Base-by-base conservation (phyloP, 2,113 vertebrate species). In the Eulemur rufifrons region DNA sequence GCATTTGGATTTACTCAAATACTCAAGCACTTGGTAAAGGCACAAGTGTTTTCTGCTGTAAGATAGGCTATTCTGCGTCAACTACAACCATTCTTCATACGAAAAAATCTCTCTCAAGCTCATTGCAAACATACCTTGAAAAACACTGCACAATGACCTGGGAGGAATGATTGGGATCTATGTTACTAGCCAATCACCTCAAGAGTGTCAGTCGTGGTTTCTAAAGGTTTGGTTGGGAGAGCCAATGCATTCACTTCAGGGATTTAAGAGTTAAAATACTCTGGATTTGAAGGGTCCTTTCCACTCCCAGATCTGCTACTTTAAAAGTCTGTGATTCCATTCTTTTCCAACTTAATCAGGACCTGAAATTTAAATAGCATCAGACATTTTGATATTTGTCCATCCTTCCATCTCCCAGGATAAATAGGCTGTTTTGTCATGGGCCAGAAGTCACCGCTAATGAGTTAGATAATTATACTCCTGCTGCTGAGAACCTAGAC, bases 401-500 rank as follows among this genome's bases (percentile, higher is more conserved):
- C 34, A 50, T 47, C 42, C 14, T 42, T 95, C 7, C 0, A 45
- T 95, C 64, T 37, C 32, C 64, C 74, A 61, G 9, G 27, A 8
- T 78, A 63, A 82, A 95, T 94, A 91, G 8, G 20, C 6, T 88
- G 68, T 96, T 97, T 90, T 78, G 12, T 61, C 63, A 21, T 18
- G 17, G 54, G 71, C 66, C 94, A 94, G 82, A 97, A 95, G 61
- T 95, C 66, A 10, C 77, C 89, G 68, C 4, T 56, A 96, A 97
- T 21, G 39, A 97, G 78, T 95, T 85, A 83, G 50, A 89, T 91
- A 83, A 97, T 97, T 97, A 81, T 45, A 0, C 10, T 93, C 83
- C 92, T 87, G 59, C 80, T 94, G 93, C 64, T 97, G 86, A 97
- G 95, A 98, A 95, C 14, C 25, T 21, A 95, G 84, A 90, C 6